Evolutionary conservation across 2,888 invertebrate species (phyloP).

Genomic region (Oligia strigilis): DNA sequence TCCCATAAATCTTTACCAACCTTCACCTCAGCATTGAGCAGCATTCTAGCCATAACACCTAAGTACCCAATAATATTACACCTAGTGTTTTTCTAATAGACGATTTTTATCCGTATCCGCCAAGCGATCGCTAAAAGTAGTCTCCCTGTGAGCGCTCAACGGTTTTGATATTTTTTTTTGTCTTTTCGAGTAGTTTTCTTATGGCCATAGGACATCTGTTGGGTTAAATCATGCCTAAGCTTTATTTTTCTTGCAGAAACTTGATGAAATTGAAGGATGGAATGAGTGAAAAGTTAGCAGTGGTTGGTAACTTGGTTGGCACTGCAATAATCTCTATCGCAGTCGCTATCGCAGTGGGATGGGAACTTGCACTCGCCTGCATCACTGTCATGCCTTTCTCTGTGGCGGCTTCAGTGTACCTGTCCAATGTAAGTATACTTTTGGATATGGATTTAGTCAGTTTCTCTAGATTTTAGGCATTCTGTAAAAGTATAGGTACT

Average conservation of each 20-base stretch:
- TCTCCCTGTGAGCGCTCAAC: not conserved
- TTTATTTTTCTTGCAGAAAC: slow-evolving; percentile 90
- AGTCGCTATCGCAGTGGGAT: slow-evolving; percentile 94
- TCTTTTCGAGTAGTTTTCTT: not conserved
- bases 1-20: not conserved
- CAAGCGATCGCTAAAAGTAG: not conserved
- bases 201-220: not conserved
- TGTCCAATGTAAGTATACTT: slow-evolving; percentile 92
- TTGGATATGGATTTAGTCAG: not conserved
- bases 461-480: too few species aligned
- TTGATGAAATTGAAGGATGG: slow-evolving; percentile 95
- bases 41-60: not conserved
- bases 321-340: slow-evolving; percentile 93
- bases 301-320: slow-evolving; percentile 93
- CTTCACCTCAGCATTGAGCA: too few species aligned
- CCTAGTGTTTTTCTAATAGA: not conserved
- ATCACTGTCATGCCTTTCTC: slow-evolving; percentile 94
- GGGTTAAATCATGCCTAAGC: not conserved
- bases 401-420: slow-evolving; percentile 93
- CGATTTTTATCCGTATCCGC: not conserved
- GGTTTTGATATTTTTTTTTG: too few species aligned
- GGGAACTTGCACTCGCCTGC: slow-evolving; percentile 96
- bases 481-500: too few species aligned
- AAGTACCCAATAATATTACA: too few species aligned
- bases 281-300: slow-evolving; percentile 95